Conservation (phyloP, 2,113 vertebrate species). For the Malurus cyaneus region DNA sequence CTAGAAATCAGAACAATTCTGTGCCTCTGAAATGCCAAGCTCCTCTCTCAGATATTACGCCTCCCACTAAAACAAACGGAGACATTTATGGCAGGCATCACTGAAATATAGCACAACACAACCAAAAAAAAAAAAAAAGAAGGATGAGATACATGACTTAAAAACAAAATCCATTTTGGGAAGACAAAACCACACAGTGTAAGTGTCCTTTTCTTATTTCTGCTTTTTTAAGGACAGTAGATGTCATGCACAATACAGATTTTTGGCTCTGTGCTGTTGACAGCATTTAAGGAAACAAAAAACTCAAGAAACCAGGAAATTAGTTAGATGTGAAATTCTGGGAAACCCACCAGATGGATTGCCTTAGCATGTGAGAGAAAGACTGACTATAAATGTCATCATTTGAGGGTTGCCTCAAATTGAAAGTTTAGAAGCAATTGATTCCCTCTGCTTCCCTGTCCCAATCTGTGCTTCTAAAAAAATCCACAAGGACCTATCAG, state of each 20-base stretch:
- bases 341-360: not conserved
- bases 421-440: not conserved
- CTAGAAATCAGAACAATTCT: slow-evolving; percentile 1
- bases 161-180: not conserved
- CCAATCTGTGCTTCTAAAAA: not conserved
- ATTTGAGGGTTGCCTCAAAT: not conserved
- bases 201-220: not conserved
- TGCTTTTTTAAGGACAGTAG: not conserved
- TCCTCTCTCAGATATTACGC: not conserved
- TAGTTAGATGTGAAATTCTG: not conserved
- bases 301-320: not conserved
- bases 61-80: not conserved
- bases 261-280: not conserved
- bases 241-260: not conserved
- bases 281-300: not conserved
- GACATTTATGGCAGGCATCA: not conserved
- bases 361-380: not conserved
- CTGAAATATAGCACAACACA: not conserved
- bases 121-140: not conserved
- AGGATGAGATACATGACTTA: not conserved
- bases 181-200: not conserved
- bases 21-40: not conserved
- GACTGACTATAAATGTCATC: not conserved
- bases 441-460: not conserved
- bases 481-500: not conserved